phyloP scores from a whole-genome alignment of 2,888 invertebrate species.

The Deilephila elpenor region DNA sequence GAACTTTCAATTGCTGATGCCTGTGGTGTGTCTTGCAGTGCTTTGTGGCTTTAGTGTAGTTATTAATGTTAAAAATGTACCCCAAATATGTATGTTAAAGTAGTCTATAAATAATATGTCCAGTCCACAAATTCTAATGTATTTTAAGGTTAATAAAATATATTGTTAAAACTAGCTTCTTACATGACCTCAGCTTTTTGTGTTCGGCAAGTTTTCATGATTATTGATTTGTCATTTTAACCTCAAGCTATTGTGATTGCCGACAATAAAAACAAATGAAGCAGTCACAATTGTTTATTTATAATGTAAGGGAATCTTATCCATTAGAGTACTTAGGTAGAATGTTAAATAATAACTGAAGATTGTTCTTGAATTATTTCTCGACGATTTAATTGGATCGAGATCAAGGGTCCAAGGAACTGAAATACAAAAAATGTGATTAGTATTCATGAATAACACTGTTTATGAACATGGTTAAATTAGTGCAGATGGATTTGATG shows the following conservation, averaged over 20 bases:
- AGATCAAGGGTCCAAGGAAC: slow-evolving; percentile 71
- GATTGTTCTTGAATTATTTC: slow-evolving; percentile 78
- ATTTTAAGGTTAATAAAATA: too few species aligned
- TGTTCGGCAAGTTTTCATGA: too few species aligned
- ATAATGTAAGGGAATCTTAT: slow-evolving; percentile 72
- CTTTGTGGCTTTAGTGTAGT: too few species aligned
- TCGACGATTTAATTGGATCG: slow-evolving; percentile 64
- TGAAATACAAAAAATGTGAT: slow-evolving; percentile 58
- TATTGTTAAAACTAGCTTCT: too few species aligned
- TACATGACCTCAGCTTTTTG: background rate
- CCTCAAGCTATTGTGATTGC: slow-evolving; percentile 16
- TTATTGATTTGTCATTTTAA: background rate
- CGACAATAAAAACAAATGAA: slow-evolving; percentile 39
- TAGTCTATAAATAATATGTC: too few species aligned
- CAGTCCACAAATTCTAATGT: too few species aligned
- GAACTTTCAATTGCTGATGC: too few species aligned
- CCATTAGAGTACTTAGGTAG: slow-evolving; percentile 79
- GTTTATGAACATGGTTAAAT: background rate
- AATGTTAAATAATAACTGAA: slow-evolving; percentile 83
- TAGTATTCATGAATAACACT: background rate
- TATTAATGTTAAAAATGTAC: too few species aligned
- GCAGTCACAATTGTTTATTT: slow-evolving; percentile 69
- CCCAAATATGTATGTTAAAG: too few species aligned
- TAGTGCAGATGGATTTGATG: background rate
- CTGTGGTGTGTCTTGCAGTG: too few species aligned